Conservation (phyloP, 2,888 invertebrate species). For the Melanostoma scalare region DNA sequence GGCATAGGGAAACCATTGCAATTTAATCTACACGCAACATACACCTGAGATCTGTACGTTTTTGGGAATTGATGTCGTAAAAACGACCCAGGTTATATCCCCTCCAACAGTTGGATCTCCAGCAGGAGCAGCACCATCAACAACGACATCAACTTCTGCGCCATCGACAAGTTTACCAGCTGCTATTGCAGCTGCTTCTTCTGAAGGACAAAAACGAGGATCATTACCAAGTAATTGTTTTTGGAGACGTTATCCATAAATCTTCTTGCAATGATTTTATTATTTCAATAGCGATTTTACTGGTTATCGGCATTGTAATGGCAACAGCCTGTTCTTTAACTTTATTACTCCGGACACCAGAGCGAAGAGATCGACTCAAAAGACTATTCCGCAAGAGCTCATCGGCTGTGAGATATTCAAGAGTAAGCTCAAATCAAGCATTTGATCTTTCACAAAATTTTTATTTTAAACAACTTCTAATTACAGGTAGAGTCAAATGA, state of each 20-base stretch:
- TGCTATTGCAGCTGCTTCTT: neutral
- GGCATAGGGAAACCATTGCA: constrained; percentile 77
- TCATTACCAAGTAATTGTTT: constrained; percentile 55
- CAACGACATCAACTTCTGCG: constrained; percentile 22
- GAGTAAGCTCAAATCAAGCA: constrained; percentile 75
- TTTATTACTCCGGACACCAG: constrained; percentile 77
- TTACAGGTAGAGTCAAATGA: constrained; percentile 79
- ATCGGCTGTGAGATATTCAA: constrained; percentile 79
- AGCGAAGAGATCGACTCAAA: constrained; percentile 77
- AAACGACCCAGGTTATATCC: constrained; percentile 14
- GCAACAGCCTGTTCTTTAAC: constrained; percentile 77
- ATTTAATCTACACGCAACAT: constrained; percentile 79
- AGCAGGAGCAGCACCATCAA: constrained; percentile 6
- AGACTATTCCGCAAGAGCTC: constrained; percentile 77
- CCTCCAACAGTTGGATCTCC: neutral
- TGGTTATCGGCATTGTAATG: constrained; percentile 76
- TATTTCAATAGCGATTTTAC: constrained; percentile 29
- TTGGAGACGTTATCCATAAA: constrained; percentile 60
- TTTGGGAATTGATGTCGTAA: constrained; percentile 76
- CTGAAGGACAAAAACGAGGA: constrained; percentile 15
- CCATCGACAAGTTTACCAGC: neutral
- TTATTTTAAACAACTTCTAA: neutral
- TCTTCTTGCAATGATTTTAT: constrained; percentile 29
- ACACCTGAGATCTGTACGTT: constrained; percentile 80
- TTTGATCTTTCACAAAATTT: neutral